Evolutionary conservation across 2,888 invertebrate genomes (phyloP).

Genomic region (Metellina segmentata): DNA sequence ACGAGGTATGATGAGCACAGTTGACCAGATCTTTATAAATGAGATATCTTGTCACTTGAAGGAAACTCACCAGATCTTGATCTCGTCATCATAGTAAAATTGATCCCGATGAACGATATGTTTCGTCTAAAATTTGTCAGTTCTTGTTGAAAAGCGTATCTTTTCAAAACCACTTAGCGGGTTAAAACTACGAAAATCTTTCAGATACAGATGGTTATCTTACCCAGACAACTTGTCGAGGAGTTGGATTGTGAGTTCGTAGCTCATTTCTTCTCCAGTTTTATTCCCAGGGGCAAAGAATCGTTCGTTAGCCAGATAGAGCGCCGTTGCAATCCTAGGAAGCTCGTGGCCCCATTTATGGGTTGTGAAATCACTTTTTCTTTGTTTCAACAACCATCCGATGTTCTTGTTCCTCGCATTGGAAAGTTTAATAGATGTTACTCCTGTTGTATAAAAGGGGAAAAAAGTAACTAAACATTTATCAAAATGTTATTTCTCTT

Average conservation of each 20-base stretch:
- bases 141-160: no score
- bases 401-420: neutral
- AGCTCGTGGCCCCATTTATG: neutral
- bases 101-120: no score
- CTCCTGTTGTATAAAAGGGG: neutral
- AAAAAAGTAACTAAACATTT: neutral
- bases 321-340: neutral
- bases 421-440: neutral
- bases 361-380: neutral
- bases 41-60: no score
- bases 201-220: no score
- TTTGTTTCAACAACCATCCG: neutral
- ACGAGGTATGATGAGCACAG: no score
- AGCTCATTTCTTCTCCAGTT: constrained; percentile 3
- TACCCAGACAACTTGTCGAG: neutral
- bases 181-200: no score
- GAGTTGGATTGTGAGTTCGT: neutral
- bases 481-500: no score
- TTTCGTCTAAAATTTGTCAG: no score
- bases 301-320: constrained; percentile 4
- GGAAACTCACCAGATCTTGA: no score
- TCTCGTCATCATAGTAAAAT: no score
- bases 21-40: no score
- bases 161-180: no score
- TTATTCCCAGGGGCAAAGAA: neutral